Conservation (phyloP, 2,888 invertebrate genomes). For the Ptychoptera contaminata region DNA sequence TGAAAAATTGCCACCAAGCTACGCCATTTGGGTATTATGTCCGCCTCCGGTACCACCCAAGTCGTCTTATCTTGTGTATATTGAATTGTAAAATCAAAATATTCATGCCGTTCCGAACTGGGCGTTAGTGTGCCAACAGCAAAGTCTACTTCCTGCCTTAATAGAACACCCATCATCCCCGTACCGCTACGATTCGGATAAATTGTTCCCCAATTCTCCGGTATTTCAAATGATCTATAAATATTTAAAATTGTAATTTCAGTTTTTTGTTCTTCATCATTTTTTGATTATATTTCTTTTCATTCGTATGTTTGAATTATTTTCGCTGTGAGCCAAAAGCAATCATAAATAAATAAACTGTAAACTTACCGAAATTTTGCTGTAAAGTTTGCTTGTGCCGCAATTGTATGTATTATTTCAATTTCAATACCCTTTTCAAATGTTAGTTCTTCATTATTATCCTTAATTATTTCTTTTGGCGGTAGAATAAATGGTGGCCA, state of each 20-base stretch:
- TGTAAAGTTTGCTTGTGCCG: background rate
- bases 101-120: background rate
- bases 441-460: background rate
- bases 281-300: background rate
- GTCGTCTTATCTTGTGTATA: constrained; percentile 5
- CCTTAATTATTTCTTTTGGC: background rate
- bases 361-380: background rate
- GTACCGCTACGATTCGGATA: background rate
- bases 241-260: background rate
- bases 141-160: constrained; percentile 1
- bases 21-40: constrained; percentile 2
- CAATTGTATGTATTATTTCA: background rate
- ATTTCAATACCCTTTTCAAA: constrained; percentile 4
- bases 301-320: background rate
- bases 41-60: constrained; percentile 4
- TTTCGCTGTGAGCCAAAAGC: background rate
- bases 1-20: constrained; percentile 1
- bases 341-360: background rate
- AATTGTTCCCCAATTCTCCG: constrained; percentile 4
- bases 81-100: constrained; percentile 6
- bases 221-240: background rate
- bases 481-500: constrained; percentile 5
- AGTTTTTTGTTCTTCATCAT: background rate
- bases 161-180: constrained; percentile 2
- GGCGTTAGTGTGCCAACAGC: constrained; percentile 3